Evolutionary conservation across 92 coral and sea anemone genomes (phyloP), one percentile per base, ranked within the genome.

Genomic region (Bergia sp.): DNA sequence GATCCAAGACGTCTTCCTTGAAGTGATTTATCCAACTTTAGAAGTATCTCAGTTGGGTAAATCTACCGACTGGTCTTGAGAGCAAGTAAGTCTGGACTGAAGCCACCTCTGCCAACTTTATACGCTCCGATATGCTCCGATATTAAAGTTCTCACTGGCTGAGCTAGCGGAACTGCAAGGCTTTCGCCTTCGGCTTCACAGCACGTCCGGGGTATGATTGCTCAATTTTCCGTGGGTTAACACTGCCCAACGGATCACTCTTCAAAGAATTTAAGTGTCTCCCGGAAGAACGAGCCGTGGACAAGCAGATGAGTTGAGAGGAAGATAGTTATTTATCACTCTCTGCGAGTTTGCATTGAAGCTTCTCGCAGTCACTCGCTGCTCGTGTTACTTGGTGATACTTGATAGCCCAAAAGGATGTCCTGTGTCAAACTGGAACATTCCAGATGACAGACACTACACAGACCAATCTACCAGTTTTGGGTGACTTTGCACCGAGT

Each of bases 401-500:
- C n/a, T 37, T 16, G 87, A 84, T 71, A 71, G 41, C 44, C 11
- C 41, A 4, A 18, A 37, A 37, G 29, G 65, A 66, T 42, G 47
- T 23, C 76, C 15, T 23, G 49, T 82, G 86, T 40, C 86, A 82
- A 72, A 3, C 36, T 13, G 37, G 78, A 84, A 84, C 79, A 84
- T 84, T 84, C 87, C 87, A 45, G 66, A 41, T 84, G 87, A 84
- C 78, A 69, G 79, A 84, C 79, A 43, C 37, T 69, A 73, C 71
- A 47, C 87, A 84, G 61, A 71, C 87, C 58, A 53, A 53, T 18
- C 13, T 53, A 53, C 18, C 1, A 53, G 16, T 10, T 29, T 29
- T 29, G 10, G 58, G 7, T 11, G 57, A 50, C 57, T 50, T 53
- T 10, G 58, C 3, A 53, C 16, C 10, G 3, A 53, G 58, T 12